Evolutionary conservation across 2,113 vertebrate genomes (phyloP), one percentile per base, ranked within the genome.

Genomic region (Gambusia affinis): DNA sequence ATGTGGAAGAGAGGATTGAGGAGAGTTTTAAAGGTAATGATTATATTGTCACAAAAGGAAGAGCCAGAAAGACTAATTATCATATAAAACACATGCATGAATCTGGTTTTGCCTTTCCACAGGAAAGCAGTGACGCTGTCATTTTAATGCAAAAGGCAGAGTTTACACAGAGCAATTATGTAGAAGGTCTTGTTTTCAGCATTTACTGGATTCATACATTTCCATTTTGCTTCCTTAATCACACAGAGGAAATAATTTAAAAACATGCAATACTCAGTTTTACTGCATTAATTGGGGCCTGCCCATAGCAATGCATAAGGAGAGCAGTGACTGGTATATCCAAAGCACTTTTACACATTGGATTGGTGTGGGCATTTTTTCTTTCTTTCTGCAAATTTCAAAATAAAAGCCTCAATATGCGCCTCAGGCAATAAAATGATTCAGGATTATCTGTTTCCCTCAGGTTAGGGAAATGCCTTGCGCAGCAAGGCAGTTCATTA

Each of bases 21-120:
- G 57, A 67, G 64, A 85, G 79, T 69, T 80, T 83, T 83, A 33
- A 76, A 84, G 81, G 83, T 80, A 54, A 79, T 85, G 81, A 90
- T 93, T 88, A 93, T 62, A 31, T 65, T 85, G 83, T 88, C 87
- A 80, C 24, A 76, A 33, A 28, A 71, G 62, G 15, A 37, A 67
- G 35, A 79, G 64, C 47, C 65, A 82, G 75, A 60, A 83, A 70
- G 66, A 85, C 83, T 88, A 88, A 91, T 89, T 69, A 84, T 78
- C 28, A 65, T 67, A 81, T 82, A 78, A 68, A 87, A 67, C 78
- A 67, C 67, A 71, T 54, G 64, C 42, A 78, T 75, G 72, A 73
- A 63, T 63, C 24, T 62, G 29, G 80, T 60, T 64, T 2, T 63
- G 57, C 64, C 68, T 33, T 70, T 64, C 28, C 4, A 64, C 11